Percentiles rank a stretch among this genome's conserved stretches.
Evolutionary conservation across 2,888 invertebrate genomes (phyloP).

Genomic region (Epinotia ramella): DNA sequence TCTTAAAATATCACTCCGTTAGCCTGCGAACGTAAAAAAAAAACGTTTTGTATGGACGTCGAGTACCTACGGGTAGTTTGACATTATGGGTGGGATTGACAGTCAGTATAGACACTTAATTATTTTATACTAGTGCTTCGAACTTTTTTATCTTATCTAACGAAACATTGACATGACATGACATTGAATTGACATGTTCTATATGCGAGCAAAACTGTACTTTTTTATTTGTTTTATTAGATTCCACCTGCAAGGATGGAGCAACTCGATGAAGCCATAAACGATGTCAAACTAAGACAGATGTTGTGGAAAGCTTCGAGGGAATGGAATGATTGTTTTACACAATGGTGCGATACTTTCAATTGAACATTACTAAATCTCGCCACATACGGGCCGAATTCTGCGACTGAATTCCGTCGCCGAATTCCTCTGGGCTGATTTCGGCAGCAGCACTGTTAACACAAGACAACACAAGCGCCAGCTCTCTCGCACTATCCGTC

Average conservation of each 20-base stretch:
- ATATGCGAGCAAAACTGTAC: neutral
- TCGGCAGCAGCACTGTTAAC: no score
- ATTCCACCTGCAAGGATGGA: constrained; percentile 94
- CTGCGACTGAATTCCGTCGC: no score
- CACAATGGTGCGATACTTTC: constrained; percentile 84
- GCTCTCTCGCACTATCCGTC: no score
- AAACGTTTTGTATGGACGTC: no score
- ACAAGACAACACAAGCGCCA: no score
- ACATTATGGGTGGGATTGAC: no score
- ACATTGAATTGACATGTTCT: neutral
- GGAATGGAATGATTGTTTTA: constrained; percentile 89
- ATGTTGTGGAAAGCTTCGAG: constrained; percentile 92
- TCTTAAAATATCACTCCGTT: no score
- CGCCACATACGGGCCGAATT: no score
- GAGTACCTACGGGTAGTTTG: no score
- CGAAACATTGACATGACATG: neutral
- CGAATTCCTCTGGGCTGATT: no score
- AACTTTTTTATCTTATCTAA: neutral
- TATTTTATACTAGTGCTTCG: neutral
- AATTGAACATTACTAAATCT: neutral
- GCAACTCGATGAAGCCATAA: constrained; percentile 91
- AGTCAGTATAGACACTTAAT: no score
- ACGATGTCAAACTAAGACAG: constrained; percentile 91
- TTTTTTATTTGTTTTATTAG: constrained; percentile 66
- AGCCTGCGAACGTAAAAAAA: no score